Base-by-base conservation (phyloP, 2,113 vertebrate species). In the Phycodurus eques region DNA sequence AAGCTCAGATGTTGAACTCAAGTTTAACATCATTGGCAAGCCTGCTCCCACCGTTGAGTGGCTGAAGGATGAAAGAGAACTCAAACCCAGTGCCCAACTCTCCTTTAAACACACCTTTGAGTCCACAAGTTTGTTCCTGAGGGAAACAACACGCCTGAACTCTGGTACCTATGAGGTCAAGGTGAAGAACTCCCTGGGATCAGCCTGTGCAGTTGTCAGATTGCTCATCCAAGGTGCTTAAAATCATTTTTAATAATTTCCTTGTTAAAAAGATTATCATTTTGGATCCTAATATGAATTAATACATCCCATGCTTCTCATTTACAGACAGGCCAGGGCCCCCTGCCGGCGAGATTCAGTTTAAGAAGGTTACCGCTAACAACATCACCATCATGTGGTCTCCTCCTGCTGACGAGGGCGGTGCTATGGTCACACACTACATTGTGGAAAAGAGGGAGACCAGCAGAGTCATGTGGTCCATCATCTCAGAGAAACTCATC, bases 401-500 rank as follows among this genome's bases (percentile, higher is more conserved):
- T 8, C 95, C 97, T 14, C 98, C 98, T 78, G 85, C 85, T 67
- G 97, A 99, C 82, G 96, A 99, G 65, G 97, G 96, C 8, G 96
- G 98, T 44, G 95, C 97, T 47, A 93, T 94, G 90, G 92, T 99
- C 68, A 96, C 94, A 57, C 96, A 99, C 75, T 99, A 98, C 80
- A 93, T 99, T 61, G 96, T 99, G 77, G 98, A 99, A 84, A 99
- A 98, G 83, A 93, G 98, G 49, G 96, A 99, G 87, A 96, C 95
- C 78, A 98, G 96, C 84, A 93, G 98, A 0, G 88, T 99, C 15
- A 94, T 98, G 62, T 99, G 98, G 98, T 98, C 97, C 70, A 92
- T 99, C 81, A 91, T 99, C 72, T 95, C 95, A 70, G 98, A 99
- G 91, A 96, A 97, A 83, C 81, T 95, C 75, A 93, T 96, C 39